phyloP scores from a whole-genome alignment of 2,797 vertebrate genomes.

The Lindbergichthys nudifrons region DNA sequence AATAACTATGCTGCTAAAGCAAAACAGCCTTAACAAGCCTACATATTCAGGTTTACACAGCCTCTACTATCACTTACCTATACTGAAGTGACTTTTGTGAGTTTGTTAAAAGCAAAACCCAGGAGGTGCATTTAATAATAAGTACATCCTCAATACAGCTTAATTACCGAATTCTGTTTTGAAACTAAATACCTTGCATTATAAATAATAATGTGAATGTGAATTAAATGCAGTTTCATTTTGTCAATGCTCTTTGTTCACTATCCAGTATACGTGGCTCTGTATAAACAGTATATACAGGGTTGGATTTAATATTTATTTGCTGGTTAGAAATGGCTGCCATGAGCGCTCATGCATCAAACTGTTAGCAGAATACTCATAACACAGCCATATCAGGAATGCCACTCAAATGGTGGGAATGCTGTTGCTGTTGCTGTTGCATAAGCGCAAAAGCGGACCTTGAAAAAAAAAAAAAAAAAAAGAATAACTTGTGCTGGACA shows the following conservation, averaged over 20 bases:
- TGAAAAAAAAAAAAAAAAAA: background rate
- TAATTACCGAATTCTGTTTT: background rate
- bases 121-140: background rate
- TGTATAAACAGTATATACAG: conserved; percentile 1
- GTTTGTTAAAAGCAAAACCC: background rate
- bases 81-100: background rate
- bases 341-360: conserved; percentile 25
- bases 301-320: conserved; percentile 23
- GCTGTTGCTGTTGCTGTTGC: conserved; percentile 2
- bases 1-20: conserved; percentile 13
- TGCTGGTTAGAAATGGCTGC: conserved; percentile 36
- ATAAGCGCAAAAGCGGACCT: background rate
- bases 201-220: background rate
- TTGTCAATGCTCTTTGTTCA: conserved; percentile 7
- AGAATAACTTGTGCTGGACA: background rate
- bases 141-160: background rate
- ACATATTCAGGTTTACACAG: background rate
- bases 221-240: background rate
- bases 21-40: conserved; percentile 8
- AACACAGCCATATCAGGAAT: conserved; percentile 34
- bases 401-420: conserved; percentile 19
- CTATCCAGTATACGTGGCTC: conserved; percentile 3
- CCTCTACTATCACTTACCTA: background rate
- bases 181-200: background rate
- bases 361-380: conserved; percentile 35